Base-by-base conservation (phyloP, 2,113 vertebrate species). In the Haemorhous mexicanus region DNA sequence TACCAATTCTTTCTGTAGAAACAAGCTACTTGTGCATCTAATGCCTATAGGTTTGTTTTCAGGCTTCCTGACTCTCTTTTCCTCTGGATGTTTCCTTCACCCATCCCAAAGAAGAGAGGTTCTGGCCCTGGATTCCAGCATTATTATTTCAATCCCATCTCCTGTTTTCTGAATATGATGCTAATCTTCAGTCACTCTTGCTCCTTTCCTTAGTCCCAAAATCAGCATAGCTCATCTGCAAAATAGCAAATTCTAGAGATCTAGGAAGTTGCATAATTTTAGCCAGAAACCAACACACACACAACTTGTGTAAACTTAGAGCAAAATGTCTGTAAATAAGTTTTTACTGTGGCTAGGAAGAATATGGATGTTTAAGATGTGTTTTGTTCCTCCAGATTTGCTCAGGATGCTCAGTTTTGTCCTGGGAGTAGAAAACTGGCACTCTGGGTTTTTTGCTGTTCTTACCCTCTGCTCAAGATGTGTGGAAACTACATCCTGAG, bases 401-500 rank as follows among this genome's bases (percentile, higher is more conserved):
- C 41, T 75, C 39, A 56, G 47, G 64, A 68, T 86, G 35, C 52
- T 88, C 68, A 24, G 4, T 62, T 97, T 72, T 88, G 68, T 66
- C 52, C 41, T 14, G 49, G 18, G n/a, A 87, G 39, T 23, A 61
- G 30, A 67, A 75, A 41, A 61, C 23, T 50, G 44, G 20, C 83
- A 64, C 11, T 88, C 50, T 49, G 69, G 10, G 35, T 6, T 37
- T 69, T 68, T 81, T 78, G 85, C 68, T 95, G 30, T 94, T 96
- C 86, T 97, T 93, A 70, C 61, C 22, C 44, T 13, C 27, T 30
- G 55, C 22, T 87, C 66, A 81, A 87, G 73, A 95, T 43, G 7
- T 78, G 86, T 89, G 58, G 76, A 96, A 92, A 93, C 74, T 87
- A 89, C 88, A 94, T 95, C 84, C 87, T 95, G 96, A 96, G 55